Conservation (phyloP, 2,113 vertebrate genomes). For the Paratilapia polleni region DNA sequence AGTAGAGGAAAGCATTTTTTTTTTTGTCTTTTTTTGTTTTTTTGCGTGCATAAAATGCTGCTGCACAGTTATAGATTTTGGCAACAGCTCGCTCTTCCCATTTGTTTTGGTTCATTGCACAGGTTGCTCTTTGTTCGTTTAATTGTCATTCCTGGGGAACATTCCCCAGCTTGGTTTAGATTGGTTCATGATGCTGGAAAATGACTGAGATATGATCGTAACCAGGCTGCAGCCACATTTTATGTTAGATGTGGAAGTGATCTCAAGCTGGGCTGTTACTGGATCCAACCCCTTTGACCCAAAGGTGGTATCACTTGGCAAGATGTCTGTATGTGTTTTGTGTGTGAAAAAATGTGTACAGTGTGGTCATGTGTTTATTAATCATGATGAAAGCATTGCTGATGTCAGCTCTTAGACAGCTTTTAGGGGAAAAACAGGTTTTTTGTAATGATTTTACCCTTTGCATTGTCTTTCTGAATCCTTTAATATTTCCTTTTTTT, state of each 20-base stretch:
- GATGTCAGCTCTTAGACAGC: conserved; percentile 1
- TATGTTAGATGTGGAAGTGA: conserved; percentile 66
- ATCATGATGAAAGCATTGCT: not conserved
- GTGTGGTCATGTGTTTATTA: not conserved
- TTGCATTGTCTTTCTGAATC: not conserved
- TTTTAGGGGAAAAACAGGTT: not conserved
- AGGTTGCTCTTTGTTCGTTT: conserved; percentile 76
- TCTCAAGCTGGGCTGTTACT: conserved; percentile 60
- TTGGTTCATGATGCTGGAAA: conserved; percentile 77
- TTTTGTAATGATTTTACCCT: not conserved
- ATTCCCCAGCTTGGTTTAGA: conserved; percentile 68
- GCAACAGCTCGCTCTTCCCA: conserved; percentile 58
- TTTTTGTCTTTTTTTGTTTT: not conserved
- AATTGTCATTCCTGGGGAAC: conserved; percentile 77
- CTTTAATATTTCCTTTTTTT: not conserved
- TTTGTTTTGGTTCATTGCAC: conserved; percentile 73
- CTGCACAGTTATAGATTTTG: conserved; percentile 57
- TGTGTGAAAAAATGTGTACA: not conserved
- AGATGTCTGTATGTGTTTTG: not conserved
- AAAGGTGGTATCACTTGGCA: conserved; percentile 5
- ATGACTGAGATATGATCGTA: conserved; percentile 59
- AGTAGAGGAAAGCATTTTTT: not conserved
- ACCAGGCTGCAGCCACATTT: conserved; percentile 44
- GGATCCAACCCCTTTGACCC: conserved; percentile 27
- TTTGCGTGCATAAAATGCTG: conserved; percentile 40